Conservation (phyloP, 2,888 invertebrate genomes). For the Hedychridium roseum region DNA sequence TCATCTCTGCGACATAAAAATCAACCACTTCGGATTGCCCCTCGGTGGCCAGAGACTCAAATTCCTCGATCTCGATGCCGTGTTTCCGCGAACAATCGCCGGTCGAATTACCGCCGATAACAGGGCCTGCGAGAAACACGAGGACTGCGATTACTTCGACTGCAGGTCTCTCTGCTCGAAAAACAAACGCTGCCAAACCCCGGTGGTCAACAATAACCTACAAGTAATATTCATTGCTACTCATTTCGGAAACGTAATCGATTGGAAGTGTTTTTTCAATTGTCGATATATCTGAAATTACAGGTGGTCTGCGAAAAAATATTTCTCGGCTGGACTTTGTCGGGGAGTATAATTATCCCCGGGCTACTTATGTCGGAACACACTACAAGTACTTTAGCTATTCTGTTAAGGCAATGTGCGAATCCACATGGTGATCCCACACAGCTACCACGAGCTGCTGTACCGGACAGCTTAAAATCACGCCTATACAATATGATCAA, state of each 20-base stretch:
- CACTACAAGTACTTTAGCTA: conserved; percentile 68
- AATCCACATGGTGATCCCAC: conserved; percentile 65
- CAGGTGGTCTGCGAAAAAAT: conserved; percentile 75
- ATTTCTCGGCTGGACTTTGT: conserved; percentile 72
- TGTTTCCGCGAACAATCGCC: conserved; percentile 68
- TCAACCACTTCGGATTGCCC: conserved; percentile 72
- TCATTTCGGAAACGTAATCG: too few species aligned
- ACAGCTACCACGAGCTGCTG: conserved; percentile 64
- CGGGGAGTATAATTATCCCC: conserved; percentile 70
- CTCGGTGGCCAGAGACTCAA: conserved; percentile 67
- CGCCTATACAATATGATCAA: conserved; percentile 67
- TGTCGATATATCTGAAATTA: conserved; percentile 12
- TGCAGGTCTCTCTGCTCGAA: conserved; percentile 72
- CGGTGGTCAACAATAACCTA: conserved; percentile 72
- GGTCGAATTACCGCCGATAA: conserved; percentile 65
- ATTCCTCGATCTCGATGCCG: conserved; percentile 72
- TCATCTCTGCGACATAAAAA: conserved; percentile 74
- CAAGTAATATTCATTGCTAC: too few species aligned
- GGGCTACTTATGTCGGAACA: conserved; percentile 70
- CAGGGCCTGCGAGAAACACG: conserved; percentile 67
- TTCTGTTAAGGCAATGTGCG: conserved; percentile 69
- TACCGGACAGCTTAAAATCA: conserved; percentile 65
- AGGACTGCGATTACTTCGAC: conserved; percentile 75
- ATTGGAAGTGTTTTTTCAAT: background rate
- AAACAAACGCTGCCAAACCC: conserved; percentile 66